These are phyloP conservation scores for Stenotaenia linearis DNA, from an alignment of 2,888 invertebrate genomes.

Conservation along the genomic window DNA sequence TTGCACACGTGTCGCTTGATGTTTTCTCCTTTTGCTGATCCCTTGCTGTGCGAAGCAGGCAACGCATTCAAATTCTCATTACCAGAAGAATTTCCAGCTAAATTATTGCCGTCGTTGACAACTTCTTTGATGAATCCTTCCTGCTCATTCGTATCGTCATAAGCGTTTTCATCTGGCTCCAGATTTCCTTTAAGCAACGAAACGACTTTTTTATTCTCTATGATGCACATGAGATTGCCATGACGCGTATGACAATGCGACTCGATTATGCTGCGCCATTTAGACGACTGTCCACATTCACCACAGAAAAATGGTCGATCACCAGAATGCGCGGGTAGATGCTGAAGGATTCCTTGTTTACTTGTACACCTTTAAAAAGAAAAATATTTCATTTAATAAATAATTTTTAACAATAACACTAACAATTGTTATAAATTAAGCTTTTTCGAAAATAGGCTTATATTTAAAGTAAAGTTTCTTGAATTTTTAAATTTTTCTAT, in stretches of 20 bases:
- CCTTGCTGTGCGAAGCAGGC: neutral
- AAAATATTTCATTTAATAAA: too few species aligned
- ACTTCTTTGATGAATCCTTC: neutral
- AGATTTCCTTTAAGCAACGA: neutral
- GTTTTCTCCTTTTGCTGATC: neutral
- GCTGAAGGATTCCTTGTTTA: conserved; percentile 36
- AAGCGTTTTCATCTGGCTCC: neutral
- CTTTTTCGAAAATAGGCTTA: too few species aligned
- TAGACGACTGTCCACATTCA: conserved; percentile 46
- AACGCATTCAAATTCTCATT: neutral
- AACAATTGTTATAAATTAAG: too few species aligned
- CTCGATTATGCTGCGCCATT: conserved; percentile 47
- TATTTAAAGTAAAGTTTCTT: too few species aligned
- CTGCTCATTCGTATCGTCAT: neutral
- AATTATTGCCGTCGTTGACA: neutral
- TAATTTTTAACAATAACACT: too few species aligned
- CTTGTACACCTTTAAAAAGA: conserved; percentile 32
- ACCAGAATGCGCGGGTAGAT: conserved; percentile 37
- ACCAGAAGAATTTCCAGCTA: neutral
- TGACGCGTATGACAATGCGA: conserved; percentile 43
- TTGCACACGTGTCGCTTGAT: conserved; percentile 51
- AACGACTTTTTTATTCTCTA: neutral
- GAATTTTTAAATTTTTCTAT: neutral
- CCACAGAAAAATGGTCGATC: conserved; percentile 41
- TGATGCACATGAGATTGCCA: conserved; percentile 35